phyloP scores from a whole-genome alignment of 2,888 invertebrate genomes.

The Nebria brevicollis region DNA sequence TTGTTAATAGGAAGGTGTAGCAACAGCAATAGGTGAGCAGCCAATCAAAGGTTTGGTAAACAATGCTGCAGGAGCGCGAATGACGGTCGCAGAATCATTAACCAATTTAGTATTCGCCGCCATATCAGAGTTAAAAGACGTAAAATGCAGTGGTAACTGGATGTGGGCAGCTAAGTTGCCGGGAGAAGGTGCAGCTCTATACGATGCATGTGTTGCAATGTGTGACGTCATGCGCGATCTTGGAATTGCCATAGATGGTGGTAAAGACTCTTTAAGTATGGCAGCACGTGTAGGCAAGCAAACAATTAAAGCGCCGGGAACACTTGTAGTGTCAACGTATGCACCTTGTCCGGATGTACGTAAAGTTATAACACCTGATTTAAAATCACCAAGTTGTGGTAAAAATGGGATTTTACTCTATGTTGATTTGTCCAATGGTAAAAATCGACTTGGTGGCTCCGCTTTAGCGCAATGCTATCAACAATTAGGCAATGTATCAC shows the following conservation, averaged over 20 bases:
- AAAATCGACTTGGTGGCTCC: conserved; percentile 88
- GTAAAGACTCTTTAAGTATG: conserved; percentile 98
- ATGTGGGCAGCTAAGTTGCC: conserved; percentile 99
- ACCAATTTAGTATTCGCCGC: conserved; percentile 88
- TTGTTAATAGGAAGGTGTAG: conserved; percentile 75
- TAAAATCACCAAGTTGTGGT: conserved; percentile 74
- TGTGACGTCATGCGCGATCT: conserved; percentile 83
- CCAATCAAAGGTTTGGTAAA: conserved; percentile 91
- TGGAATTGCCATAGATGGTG: conserved; percentile 93
- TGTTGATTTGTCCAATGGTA: conserved; percentile 79
- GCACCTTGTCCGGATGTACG: conserved; percentile 93
- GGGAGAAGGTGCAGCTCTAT: conserved; percentile 89
- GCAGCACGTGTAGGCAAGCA: conserved; percentile 83
- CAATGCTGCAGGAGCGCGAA: conserved; percentile 87
- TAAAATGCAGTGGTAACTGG: conserved; percentile 99
- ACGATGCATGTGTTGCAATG: conserved; percentile 88
- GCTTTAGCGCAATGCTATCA: conserved; percentile 91
- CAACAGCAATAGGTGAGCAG: conserved; percentile 96
- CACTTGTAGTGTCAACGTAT: conserved; percentile 95
- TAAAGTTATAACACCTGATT: conserved; percentile 88
- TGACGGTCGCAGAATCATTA: conserved; percentile 94
- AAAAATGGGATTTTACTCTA: conserved; percentile 76
- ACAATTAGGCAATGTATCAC: conserved; percentile 76
- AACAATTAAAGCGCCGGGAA: conserved; percentile 82
- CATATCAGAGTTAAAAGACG: conserved; percentile 77